phyloP scores from a whole-genome alignment of 1,140 invertebrate species.

The Pogonomyrmex californicus region DNA sequence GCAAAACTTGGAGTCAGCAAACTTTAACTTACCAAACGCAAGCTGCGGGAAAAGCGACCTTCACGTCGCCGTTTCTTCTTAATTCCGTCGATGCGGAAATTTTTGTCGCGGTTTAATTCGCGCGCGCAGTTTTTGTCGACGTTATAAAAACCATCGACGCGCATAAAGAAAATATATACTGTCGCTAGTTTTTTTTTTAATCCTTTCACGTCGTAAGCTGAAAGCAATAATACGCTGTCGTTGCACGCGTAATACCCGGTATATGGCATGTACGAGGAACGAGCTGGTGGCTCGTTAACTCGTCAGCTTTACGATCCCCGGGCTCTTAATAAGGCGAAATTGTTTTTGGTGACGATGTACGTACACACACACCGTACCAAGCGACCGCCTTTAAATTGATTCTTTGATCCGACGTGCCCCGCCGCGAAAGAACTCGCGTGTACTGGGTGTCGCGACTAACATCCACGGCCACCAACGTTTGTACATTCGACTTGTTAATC shows the following conservation, averaged over 20 bases:
- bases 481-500: neutral
- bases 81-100: neutral
- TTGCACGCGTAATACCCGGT: constrained; percentile 15
- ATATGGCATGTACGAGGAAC: constrained; percentile 37
- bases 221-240: neutral
- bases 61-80: constrained; percentile 8
- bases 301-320: constrained; percentile 63
- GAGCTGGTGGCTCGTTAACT: constrained; percentile 55
- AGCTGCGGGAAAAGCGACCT: neutral
- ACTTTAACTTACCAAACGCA: constrained; percentile 14
- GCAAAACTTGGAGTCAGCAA: constrained; percentile 37
- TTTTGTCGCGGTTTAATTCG: constrained; percentile 12
- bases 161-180: neutral
- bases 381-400: constrained; percentile 70
- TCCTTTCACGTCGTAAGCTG: neutral
- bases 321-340: constrained; percentile 73
- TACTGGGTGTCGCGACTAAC: constrained; percentile 52
- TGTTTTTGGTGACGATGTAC: constrained; percentile 71
- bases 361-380: constrained; percentile 37
- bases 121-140: neutral
- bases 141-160: neutral
- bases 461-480: neutral
- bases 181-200: neutral
- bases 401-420: constrained; percentile 60
- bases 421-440: constrained; percentile 22